These are phyloP conservation scores for Oegoconia quadripuncta DNA, from an alignment of 2,888 invertebrate species.

Conservation along the genomic window DNA sequence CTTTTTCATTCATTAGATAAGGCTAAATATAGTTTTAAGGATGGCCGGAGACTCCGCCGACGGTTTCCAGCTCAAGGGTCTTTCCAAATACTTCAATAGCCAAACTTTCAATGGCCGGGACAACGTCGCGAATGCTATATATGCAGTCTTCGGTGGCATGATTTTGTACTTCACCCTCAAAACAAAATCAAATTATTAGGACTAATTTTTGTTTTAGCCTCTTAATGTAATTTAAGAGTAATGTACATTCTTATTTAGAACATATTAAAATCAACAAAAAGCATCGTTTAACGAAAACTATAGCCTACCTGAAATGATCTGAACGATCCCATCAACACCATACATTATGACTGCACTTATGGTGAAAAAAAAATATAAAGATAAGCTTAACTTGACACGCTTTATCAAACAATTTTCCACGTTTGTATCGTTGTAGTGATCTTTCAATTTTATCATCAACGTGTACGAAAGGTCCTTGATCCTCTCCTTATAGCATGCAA, in stretches of 20 bases:
- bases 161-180: conserved; percentile 82
- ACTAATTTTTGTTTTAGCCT: conserved; percentile 38
- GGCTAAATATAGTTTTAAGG: conserved; percentile 38
- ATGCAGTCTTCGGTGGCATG: conserved; percentile 80
- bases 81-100: conserved; percentile 86
- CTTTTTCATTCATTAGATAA: conserved; percentile 50
- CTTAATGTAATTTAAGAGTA: conserved; percentile 46
- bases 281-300: no score
- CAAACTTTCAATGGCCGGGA: conserved; percentile 84
- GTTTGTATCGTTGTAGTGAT: conserved; percentile 33
- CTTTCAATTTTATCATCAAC: conserved; percentile 24
- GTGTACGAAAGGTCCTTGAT: conserved; percentile 10
- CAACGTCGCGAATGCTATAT: conserved; percentile 87
- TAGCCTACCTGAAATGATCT: no score
- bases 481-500: conserved; percentile 2
- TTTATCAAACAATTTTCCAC: conserved; percentile 44
- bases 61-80: conserved; percentile 83
- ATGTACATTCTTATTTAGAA: conserved; percentile 57
- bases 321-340: no score
- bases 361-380: no score
- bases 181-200: conserved; percentile 81
- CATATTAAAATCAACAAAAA: conserved; percentile 56
- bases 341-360: no score
- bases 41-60: conserved; percentile 76
- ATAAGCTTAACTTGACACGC: conserved; percentile 25